phyloP scores from a whole-genome alignment of 1,140 invertebrate species.

The Drosophila tani region DNA sequence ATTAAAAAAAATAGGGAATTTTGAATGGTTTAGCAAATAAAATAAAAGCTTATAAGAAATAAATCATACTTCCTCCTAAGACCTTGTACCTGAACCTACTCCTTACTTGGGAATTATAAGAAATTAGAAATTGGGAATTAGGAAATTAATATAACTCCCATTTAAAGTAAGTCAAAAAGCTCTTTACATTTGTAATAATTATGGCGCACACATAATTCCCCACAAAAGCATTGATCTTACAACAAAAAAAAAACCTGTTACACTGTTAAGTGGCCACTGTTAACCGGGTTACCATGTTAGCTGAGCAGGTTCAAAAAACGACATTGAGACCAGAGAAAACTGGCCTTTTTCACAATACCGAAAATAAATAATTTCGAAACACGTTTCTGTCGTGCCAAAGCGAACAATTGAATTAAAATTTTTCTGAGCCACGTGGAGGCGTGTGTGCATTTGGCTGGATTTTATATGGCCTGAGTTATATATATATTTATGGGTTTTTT shows the following conservation, averaged over 20 bases:
- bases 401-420: conserved; percentile 16
- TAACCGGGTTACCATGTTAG: conserved; percentile 14
- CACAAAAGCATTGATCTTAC: conserved; percentile 12
- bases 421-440: conserved; percentile 53
- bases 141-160: no score
- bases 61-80: no score
- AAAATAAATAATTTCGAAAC: conserved; percentile 34
- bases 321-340: conserved; percentile 21
- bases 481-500: background rate
- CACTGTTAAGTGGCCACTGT: conserved; percentile 16
- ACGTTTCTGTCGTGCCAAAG: conserved; percentile 35
- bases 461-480: conserved; percentile 1
- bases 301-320: conserved; percentile 49
- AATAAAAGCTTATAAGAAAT: no score
- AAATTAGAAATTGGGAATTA: background rate
- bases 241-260: conserved; percentile 1
- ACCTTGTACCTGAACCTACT: no score
- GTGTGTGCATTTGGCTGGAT: background rate
- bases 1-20: no score
- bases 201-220: no score
- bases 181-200: background rate
- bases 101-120: background rate
- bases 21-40: no score
- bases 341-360: background rate
- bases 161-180: background rate